Evolutionary conservation across 2,113 vertebrate genomes (phyloP), one percentile per base, ranked within the genome.

Genomic region (Vanacampus margaritifer): DNA sequence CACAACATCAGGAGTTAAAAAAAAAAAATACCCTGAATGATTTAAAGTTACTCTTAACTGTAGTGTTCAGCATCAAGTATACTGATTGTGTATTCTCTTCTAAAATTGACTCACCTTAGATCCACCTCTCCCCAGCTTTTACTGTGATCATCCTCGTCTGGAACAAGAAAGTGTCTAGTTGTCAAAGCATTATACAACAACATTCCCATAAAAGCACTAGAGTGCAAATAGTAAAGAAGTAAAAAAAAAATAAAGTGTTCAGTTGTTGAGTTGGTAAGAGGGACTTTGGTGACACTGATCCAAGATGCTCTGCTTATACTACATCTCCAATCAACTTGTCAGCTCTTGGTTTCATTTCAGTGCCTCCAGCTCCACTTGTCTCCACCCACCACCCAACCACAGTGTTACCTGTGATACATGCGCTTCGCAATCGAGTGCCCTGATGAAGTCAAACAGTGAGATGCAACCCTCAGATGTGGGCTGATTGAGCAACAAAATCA

Each of bases 71-170:
- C 12, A 54, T 65, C 16, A 45, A 24, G 37, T 26, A 28, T 1
- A 7, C 12, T 26, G 16, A 45, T 16, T 26, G 24, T 43, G 9
- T 59, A n/a, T 59, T 10, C 14, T 37, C 35, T 37, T 19, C 54
- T 19, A 9, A 43, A 57, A 32, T 16, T 5, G 59, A 70, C 88
- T 89, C 73, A 89, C 92, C 84, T 90, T 24, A 91, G 71, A 8
- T 91, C 90, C 9, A 71, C 36, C 56, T 91, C 90, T 70, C 79
- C 85, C 82, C 83, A 90, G 76, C 86, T 87, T 71, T 64, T 45
- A 50, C 79, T 82, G 2, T 13, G 63, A 67, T 64, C 67, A 17
- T 88, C 82, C 17, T 90, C 91, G n/a, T 91, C 91, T 92, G 79
- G 2, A 92, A 88, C 64, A 24, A 57, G 71, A 65, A 74, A 79